Base-by-base conservation (phyloP, 2,113 vertebrate species). In the Morone saxatilis region DNA sequence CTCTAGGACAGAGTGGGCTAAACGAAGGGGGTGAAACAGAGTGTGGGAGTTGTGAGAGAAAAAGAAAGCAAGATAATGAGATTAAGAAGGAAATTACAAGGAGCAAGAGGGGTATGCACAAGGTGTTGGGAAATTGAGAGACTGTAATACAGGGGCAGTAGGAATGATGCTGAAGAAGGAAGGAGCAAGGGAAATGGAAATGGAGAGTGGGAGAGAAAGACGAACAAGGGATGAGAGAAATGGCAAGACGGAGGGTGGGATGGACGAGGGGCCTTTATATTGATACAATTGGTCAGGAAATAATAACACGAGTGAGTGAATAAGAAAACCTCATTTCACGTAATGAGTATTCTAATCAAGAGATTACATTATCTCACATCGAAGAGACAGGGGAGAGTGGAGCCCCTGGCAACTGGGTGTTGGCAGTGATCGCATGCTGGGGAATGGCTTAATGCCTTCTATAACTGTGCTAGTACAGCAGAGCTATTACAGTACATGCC, bases 311-410 rank as follows among this genome's bases (percentile, higher is more conserved):
- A 91, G 86, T 86, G 91, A 94, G 88, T 92, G 90, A 93, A 91
- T 92, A 92, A 92, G 81, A 95, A 94, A 94, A 94, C 83, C 91
- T 92, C 89, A 91, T 94, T 91, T 93, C 89, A 88, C 83, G 74
- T 94, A 94, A 95, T 94, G 91, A 95, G 91, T 88, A 95, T 93
- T 95, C 89, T 93, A 94, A 96, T 95, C 91, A 92, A 94, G 93
- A 91, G 92, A 94, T 94, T 94, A 92, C 89, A 93, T 94, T 92
- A 94, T 92, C 93, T 87, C 83, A 67, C 88, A 88, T 91, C 68
- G 40, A 82, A 66, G 84, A 67, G 60, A 77, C 68, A 40, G 81
- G 63, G 77, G 86, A 80, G 78, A 62, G 83, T 43, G 71, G 71
- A 85, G 88, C 90, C 89, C 79, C 80, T 70, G 89, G 91, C 83